Base-by-base conservation (phyloP, 1,140 invertebrate genomes). In the Doryteuthis pealeii region DNA sequence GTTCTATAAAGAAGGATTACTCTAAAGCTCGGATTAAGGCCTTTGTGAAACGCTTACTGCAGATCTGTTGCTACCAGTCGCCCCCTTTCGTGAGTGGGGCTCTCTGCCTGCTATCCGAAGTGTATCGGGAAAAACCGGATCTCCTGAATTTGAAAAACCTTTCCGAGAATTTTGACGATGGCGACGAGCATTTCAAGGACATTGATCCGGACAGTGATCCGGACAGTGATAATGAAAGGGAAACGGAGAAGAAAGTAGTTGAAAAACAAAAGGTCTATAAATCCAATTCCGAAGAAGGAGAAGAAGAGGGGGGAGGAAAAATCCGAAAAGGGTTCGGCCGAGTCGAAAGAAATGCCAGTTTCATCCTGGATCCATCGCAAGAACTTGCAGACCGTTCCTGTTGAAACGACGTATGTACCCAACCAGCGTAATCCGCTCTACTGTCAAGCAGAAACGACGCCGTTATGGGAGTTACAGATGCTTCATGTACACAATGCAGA, bases 31-130 rank as follows among this genome's bases (percentile, higher is more conserved):
- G 97, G 73, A 90, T 94, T 0, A 91, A 92, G 85, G 93, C 95
- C 12, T 97, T 99, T 87, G 88, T 97, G 1, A 99, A 98, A 89
- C 88, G 97, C 74, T 87, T 98, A 49, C 89, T 99, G 49, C 96
- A 98, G 89, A 88, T 95, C 77, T 89, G 89, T 68, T 78, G 86
- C 14, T 80, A 90, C 70, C 90, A 91, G 65, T 90, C 90, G 69
- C 89, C 92, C 15, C 87, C 90, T 74, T 89, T 95, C 85, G 88
- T 91, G 0, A 94, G 94, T 85, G 94, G 92, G 58, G 91, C 92
- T 72, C 85, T 97, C n/a, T 93, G 93, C 81, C 83, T 95, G 0
- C 86, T 95, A n/a, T 94, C 93, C 0, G 92, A 95, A 88, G 87
- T 96, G 73, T 62, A n/a, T 62, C 54, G 54, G 18, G 75, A 77